phyloP scores from a whole-genome alignment of 2,888 invertebrate genomes.

The Thyatira batis region DNA sequence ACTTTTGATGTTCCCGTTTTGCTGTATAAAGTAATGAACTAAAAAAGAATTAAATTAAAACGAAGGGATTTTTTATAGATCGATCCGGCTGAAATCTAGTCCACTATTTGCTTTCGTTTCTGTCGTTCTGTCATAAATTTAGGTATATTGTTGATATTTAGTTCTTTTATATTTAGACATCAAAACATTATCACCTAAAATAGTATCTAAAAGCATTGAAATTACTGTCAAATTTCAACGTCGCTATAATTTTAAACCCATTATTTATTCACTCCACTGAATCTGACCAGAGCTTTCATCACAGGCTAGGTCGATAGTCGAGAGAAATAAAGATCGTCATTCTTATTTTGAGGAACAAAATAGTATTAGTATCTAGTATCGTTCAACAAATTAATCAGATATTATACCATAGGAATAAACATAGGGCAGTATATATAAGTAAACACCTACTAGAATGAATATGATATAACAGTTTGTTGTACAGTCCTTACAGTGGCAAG shows the following conservation, averaged over 20 bases:
- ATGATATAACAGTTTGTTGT: neutral
- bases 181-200: neutral
- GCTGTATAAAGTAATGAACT: neutral
- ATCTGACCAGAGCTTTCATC: neutral
- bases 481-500: slow-evolving; percentile 68
- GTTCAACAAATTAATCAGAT: neutral
- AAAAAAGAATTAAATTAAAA: neutral
- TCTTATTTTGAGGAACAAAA: neutral
- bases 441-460: neutral
- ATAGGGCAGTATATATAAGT: neutral
- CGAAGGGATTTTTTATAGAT: no score
- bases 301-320: no score
- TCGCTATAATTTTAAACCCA: neutral
- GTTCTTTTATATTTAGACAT: neutral
- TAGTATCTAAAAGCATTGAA: neutral
- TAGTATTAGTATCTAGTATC: neutral
- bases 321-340: neutral
- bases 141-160: no score
- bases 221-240: neutral
- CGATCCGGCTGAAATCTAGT: no score
- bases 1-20: neutral
- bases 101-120: no score
- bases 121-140: no score
- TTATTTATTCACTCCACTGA: neutral
- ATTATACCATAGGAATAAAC: neutral